Conservation (phyloP, 1,140 invertebrate genomes). For the Phymorhynchus buccinoides region DNA sequence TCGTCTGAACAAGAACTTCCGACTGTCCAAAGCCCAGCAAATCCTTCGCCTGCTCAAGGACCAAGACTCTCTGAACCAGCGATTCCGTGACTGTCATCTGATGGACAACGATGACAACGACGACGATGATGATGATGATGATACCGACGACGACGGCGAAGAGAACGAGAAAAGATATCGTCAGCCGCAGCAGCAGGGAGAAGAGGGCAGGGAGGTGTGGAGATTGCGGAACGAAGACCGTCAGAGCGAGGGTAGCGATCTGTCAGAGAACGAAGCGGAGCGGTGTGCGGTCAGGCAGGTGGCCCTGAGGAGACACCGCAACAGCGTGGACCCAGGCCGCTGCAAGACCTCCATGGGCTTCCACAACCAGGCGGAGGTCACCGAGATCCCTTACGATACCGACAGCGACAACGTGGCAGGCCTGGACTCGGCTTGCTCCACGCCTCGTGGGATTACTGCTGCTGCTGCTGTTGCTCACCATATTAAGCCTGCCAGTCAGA, state of each 20-base stretch:
- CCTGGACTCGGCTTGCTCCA: not conserved
- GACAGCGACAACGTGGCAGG: constrained; percentile 8
- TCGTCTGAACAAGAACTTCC: not conserved
- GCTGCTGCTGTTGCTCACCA: not conserved
- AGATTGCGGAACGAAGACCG: constrained; percentile 15
- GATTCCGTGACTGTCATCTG: constrained; percentile 40
- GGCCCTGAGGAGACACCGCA: constrained; percentile 43
- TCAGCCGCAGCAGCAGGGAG: not conserved
- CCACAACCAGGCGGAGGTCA: constrained; percentile 48
- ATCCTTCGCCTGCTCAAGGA: constrained; percentile 53
- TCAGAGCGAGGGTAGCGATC: constrained; percentile 44
- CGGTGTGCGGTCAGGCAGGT: constrained; percentile 37
- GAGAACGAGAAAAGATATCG: not conserved
- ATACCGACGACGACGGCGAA: constrained; percentile 1
- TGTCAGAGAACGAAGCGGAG: constrained; percentile 49
- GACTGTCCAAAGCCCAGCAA: constrained; percentile 49
- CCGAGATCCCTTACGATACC: constrained; percentile 11
- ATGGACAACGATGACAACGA: constrained; percentile 15
- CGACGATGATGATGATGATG: too few species aligned
- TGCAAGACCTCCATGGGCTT: constrained; percentile 56
- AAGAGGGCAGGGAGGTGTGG: not conserved
- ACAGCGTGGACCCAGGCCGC: constrained; percentile 40
- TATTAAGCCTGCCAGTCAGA: too few species aligned
- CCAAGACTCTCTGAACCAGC: constrained; percentile 50
- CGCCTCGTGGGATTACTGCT: not conserved